Percentiles rank a stretch among this genome's conserved stretches.
Conservation (phyloP, 2,888 invertebrate species). For the Tigriopus californicus region DNA sequence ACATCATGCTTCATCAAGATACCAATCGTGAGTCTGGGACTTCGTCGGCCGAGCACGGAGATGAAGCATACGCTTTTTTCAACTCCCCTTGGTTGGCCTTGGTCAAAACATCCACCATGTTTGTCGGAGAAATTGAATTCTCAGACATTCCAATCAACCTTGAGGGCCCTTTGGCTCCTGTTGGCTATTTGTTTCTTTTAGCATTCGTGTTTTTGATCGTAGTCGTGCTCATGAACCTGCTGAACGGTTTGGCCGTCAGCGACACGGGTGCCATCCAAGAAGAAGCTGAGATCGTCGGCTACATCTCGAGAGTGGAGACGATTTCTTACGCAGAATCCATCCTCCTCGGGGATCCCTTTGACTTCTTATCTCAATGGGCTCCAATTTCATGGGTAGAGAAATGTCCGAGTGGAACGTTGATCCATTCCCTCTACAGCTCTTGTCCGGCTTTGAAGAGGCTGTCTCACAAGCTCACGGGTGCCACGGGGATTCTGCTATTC, state of each 20-base stretch:
- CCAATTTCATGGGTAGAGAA: constrained; percentile 16
- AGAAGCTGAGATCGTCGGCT: constrained; percentile 56
- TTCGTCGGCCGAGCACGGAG: neutral
- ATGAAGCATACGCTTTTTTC: constrained; percentile 4
- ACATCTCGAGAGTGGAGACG: constrained; percentile 48
- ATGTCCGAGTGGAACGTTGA: neutral
- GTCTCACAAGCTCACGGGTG: neutral
- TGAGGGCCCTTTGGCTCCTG: neutral
- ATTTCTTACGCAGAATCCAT: constrained; percentile 54
- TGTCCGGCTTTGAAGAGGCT: neutral
- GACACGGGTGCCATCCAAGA: constrained; percentile 55
- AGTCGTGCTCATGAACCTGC: constrained; percentile 57
- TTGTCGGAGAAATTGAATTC: constrained; percentile 12
- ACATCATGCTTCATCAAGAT: constrained; percentile 43
- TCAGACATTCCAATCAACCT: constrained; percentile 11
- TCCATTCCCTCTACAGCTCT: neutral
- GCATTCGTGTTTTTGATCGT: constrained; percentile 63
- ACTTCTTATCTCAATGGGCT: constrained; percentile 16
- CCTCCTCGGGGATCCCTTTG: constrained; percentile 37
- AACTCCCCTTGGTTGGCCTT: constrained; percentile 6
- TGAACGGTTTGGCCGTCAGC: constrained; percentile 66
- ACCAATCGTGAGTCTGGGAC: neutral
- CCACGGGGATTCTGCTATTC: neutral
- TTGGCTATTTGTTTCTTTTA: constrained; percentile 40
- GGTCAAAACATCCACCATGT: constrained; percentile 6